Evolutionary conservation across 2,113 vertebrate genomes (phyloP).

Genomic region (Dasypus novemcinctus): DNA sequence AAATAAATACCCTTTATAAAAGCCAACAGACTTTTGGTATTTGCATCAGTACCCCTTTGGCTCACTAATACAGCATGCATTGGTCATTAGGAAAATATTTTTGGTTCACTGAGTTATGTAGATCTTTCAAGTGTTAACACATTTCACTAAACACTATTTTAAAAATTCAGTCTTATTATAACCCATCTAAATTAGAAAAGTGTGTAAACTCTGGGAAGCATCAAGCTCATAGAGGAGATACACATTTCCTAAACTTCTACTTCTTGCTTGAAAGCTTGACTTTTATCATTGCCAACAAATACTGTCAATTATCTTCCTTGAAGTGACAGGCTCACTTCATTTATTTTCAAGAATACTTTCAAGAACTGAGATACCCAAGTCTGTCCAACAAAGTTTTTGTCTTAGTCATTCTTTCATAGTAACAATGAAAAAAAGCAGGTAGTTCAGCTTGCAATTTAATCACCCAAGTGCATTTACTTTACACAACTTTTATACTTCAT

Average conservation of each 20-base stretch:
- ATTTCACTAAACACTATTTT: neutral
- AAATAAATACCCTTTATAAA: no score
- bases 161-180: neutral
- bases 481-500: neutral
- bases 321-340: neutral
- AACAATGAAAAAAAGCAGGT: neutral
- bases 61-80: neutral
- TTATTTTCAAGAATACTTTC: neutral
- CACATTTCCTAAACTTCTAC: neutral
- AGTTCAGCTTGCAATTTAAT: neutral
- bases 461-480: neutral
- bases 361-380: neutral
- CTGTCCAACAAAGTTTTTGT: neutral
- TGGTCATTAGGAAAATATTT: neutral
- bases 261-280: neutral
- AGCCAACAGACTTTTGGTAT: no score
- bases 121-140: neutral
- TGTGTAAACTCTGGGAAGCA: neutral
- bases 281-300: neutral
- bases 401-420: no score
- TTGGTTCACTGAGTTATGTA: neutral
- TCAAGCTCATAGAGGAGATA: neutral
- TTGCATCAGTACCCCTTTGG: no score
- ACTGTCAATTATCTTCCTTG: neutral
- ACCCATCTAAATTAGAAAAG: neutral